Evolutionary conservation across 2,888 invertebrate genomes (phyloP), one percentile per base, ranked within the genome.

Genomic region (Notodonta dromedarius): DNA sequence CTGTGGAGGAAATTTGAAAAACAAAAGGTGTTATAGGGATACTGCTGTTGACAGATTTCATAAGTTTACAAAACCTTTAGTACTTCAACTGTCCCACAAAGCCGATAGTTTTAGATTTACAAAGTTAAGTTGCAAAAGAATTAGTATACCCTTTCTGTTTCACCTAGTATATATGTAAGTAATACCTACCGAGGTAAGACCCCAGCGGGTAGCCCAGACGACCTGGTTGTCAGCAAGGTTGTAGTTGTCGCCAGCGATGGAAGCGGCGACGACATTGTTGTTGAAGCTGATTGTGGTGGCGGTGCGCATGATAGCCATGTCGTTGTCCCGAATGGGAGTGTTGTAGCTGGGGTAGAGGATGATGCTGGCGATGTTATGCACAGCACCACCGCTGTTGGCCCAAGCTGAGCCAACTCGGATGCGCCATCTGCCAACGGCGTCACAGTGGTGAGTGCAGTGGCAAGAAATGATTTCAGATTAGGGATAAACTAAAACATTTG

Each of bases 161-260:
- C n/a, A n/a, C n/a, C n/a, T n/a, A n/a, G n/a, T n/a, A n/a, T n/a
- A n/a, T n/a, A n/a, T n/a, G n/a, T n/a, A n/a, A 42, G 24, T 42
- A 51, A 11, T 1, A 81, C 86, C 83, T 69, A 87, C 87, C 4
- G 67, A 67, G 58, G 71, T 82, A 9, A 62, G 24, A 67, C 89
- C 89, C 88, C 89, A 89, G 64, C 89, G 88, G 24, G 85, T 73
- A 40, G 86, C 85, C 82, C 80, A 85, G 0, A 88, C 85, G 3
- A 62, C 65, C 62, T 79, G 70, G 63, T 86, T 82, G 58, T 87
- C 86, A 13, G 35, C 67, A 0, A 86, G 63, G 42, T 69, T 66
- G 67, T 87, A 88, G 64, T 78, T 85, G 32, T 77, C 4, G 0
- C 84, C 79, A 14, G 77, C 64, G 40, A 77, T 72, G 9, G 59